A percentile compares a stretch with the other conserved stretches of the same genome.
phyloP scores from a whole-genome alignment of 2,113 vertebrate species.

The Probosciger aterrimus region DNA sequence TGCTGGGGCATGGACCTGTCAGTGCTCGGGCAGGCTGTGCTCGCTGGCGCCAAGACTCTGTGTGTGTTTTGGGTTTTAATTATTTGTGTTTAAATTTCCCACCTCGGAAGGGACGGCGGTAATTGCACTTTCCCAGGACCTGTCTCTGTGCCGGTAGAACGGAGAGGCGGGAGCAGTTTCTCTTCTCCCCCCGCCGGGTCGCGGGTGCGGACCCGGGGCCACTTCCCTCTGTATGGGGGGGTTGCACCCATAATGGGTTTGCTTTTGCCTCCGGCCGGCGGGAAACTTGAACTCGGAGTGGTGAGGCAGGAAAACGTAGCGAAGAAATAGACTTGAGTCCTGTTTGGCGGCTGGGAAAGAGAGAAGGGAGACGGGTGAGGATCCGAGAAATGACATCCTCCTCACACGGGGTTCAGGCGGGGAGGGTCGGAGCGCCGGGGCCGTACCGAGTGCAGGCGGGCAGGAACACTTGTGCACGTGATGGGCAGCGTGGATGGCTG shows the following conservation, averaged over 20 bases:
- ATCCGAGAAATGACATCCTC: not conserved
- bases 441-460: not conserved
- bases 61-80: not conserved
- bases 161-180: not conserved
- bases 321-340: not conserved
- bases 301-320: not conserved
- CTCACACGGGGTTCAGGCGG: not conserved
- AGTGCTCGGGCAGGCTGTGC: not conserved
- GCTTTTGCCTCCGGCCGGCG: not conserved
- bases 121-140: not conserved
- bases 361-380: not conserved
- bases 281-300: not conserved
- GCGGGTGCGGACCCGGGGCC: not conserved
- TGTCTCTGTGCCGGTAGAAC: not conserved
- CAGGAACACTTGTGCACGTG: rapidly evolving
- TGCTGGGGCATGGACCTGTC: not conserved
- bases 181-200: not conserved
- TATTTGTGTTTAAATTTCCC: not conserved
- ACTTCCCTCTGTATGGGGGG: not conserved
- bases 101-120: not conserved
- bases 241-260: not conserved
- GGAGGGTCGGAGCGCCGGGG: not conserved
- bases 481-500: not conserved
- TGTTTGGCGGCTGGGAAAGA: not conserved
- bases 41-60: not conserved